phyloP scores from a whole-genome alignment of 2,888 invertebrate species.

The Hypselothyrea guttata region DNA sequence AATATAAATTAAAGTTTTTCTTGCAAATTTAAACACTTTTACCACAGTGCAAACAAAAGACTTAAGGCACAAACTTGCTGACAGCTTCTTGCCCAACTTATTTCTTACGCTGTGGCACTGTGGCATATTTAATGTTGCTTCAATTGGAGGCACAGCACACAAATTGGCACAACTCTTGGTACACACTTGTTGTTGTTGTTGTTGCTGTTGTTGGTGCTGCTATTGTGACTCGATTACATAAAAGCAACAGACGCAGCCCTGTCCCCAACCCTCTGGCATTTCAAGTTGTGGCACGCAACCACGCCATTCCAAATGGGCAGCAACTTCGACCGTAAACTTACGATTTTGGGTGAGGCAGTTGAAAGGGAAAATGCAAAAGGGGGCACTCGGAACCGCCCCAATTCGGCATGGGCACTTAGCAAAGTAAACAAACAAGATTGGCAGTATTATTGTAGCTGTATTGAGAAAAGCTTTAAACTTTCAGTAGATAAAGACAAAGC shows the following conservation, averaged over 20 bases:
- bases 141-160: slow-evolving; percentile 20
- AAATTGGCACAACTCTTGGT: slow-evolving; percentile 48
- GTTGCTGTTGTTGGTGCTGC: slow-evolving; percentile 18
- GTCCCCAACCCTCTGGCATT: slow-evolving; percentile 29
- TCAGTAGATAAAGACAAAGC: no score
- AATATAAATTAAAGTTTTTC: no score
- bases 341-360: slow-evolving; percentile 32
- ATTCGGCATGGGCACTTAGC: slow-evolving; percentile 20
- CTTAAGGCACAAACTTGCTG: slow-evolving; percentile 51
- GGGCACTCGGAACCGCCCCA: slow-evolving; percentile 20
- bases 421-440: slow-evolving; percentile 1
- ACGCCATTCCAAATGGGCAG: slow-evolving; percentile 28
- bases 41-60: slow-evolving; percentile 53
- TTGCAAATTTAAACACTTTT: no score
- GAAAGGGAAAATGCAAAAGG: slow-evolving; percentile 26
- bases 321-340: slow-evolving; percentile 16
- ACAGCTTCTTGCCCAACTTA: slow-evolving; percentile 29
- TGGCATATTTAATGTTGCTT: slow-evolving; percentile 62
- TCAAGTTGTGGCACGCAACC: slow-evolving; percentile 9
- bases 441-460: neutral
- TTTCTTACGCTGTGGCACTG: slow-evolving; percentile 15
- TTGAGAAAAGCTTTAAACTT: no score
- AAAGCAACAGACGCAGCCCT: slow-evolving; percentile 36
- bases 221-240: slow-evolving; percentile 36
- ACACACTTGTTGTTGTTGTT: slow-evolving; percentile 35